Evolutionary conservation across 2,888 invertebrate species (phyloP), one percentile per base, ranked within the genome.

Genomic region (Idaea biselata): DNA sequence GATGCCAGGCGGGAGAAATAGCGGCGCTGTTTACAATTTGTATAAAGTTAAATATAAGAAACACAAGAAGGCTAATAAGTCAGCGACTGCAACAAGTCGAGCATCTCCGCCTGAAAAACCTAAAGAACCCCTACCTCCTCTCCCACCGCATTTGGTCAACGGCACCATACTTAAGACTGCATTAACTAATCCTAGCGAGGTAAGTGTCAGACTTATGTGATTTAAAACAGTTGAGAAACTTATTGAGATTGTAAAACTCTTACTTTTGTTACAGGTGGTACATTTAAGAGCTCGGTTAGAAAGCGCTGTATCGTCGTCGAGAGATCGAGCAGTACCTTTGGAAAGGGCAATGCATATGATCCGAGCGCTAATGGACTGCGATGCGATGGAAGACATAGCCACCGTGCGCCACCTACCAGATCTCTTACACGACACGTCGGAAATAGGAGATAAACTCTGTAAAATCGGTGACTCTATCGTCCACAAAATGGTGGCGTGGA

Each of bases 21-120:
- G 99, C 77, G 99, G 99, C 72, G 99, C 99, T 70, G 99, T 99
- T 68, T 99, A 99, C 91, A 99, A 99, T 91, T 94, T 99, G 78
- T 99, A 99, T 94, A 99, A 99, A 95, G 98, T 99, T 60, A 99
- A 98, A 93, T 99, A 99, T 93, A 98, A 98, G 93, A 99, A 99
- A 91, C 97, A 98, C 94, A 98, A 98, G 94, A 97, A 98, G 89
- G 94, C 95, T 70, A 94, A 91, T 75, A 95, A 94, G 82, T 85
- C 89, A 80, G 86, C 89, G 81, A 84, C 94, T 75, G 78, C 91
- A 64, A 89, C 93, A 61, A 91, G 84, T 81, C 84, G 89, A 71
- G 89, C 93, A 62, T 92, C 89, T n/a, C 86, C 93, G 55, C 88
- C 89, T 6, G 89, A 90, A 68, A 89, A 91, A 70, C 87, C 91